A percentile compares a stretch with the other conserved stretches of the same genome.
Evolutionary conservation across 1,140 invertebrate species (phyloP).

Genomic region (Conus betulinus): DNA sequence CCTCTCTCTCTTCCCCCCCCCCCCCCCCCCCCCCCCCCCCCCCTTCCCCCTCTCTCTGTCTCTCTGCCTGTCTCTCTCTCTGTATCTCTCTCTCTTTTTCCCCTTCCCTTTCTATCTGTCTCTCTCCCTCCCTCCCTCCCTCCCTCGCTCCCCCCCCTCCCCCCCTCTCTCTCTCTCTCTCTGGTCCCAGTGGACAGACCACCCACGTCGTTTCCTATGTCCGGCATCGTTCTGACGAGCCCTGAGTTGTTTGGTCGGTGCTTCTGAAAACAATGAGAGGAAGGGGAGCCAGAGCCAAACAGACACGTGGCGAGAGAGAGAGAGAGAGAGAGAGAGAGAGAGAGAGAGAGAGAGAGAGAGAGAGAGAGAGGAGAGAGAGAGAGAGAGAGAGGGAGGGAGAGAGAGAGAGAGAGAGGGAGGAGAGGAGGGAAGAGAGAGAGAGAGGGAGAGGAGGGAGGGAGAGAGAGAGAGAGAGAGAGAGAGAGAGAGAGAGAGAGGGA

Average conservation of each 20-base stretch:
- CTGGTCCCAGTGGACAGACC: not conserved
- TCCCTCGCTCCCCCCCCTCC: not conserved
- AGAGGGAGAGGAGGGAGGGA: too few species aligned
- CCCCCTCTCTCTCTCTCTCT: not conserved
- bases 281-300: not conserved
- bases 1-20: not conserved
- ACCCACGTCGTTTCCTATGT: too few species aligned
- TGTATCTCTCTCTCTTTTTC: not conserved
- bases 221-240: too few species aligned
- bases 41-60: not conserved
- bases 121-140: not conserved
- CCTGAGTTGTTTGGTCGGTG: not conserved
- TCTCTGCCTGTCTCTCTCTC: not conserved
- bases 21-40: not conserved
- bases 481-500: too few species aligned
- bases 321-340: too few species aligned
- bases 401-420: too few species aligned
- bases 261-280: not conserved
- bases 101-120: not conserved
- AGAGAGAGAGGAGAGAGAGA: not conserved
- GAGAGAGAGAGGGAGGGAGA: too few species aligned
- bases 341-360: not conserved
- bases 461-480: too few species aligned
- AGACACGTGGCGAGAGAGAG: not conserved
- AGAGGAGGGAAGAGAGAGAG: too few species aligned